Percentiles rank a stretch among this genome's conserved stretches.
Evolutionary conservation across 2,113 vertebrate genomes (phyloP).

Genomic region (Phalacrocorax brasilianus): DNA sequence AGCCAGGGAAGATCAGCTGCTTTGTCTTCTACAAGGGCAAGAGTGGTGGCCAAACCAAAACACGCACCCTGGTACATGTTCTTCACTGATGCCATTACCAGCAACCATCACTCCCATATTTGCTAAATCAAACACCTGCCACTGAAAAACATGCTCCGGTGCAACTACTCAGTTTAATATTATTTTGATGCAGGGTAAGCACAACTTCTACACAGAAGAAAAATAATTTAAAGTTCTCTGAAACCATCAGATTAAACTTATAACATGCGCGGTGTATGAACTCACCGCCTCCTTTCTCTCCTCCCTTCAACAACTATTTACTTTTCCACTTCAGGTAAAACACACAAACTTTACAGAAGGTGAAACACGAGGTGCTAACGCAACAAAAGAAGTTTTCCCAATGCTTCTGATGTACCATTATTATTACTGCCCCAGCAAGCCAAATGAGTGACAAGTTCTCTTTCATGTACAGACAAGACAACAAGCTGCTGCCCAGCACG

Average conservation of each 20-base stretch:
- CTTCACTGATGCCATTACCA: background rate
- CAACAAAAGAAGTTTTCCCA: background rate
- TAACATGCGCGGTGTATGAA: fast-evolving
- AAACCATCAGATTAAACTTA: background rate
- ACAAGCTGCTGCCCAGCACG: background rate
- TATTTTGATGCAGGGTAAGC: background rate
- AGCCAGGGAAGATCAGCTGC: background rate
- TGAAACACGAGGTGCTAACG: background rate
- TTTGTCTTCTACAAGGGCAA: background rate
- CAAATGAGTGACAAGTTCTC: background rate
- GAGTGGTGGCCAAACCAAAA: background rate
- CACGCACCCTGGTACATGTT: fast-evolving
- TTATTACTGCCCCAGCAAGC: background rate
- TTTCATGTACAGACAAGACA: background rate
- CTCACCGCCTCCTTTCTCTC: background rate
- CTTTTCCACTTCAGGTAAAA: no score
- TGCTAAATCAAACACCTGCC: background rate
- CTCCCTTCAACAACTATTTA: background rate
- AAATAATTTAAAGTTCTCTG: background rate
- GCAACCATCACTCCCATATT: background rate
- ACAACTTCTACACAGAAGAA: background rate
- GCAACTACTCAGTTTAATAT: background rate
- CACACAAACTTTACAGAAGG: background rate
- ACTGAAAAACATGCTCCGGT: background rate
- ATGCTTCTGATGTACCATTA: background rate